Base-by-base conservation (phyloP, 2,797 vertebrate genomes). In the Crypturellus tataupa region DNA sequence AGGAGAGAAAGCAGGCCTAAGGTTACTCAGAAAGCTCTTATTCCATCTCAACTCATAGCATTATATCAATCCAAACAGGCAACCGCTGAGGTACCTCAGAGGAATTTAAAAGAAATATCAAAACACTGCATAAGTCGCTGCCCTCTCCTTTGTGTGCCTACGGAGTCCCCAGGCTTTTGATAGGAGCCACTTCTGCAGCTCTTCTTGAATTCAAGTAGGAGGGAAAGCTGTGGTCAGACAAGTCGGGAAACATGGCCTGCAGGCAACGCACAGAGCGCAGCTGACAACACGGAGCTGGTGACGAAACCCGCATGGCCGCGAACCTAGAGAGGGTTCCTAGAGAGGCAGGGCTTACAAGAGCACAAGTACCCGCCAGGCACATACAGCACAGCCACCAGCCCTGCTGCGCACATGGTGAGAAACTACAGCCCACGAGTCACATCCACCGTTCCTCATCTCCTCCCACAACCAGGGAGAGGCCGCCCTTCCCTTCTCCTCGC, bases 1-100 rank as follows among this genome's bases (percentile, higher is more conserved):
- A 79, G 77, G 40, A 87, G 58, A 95, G 47, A 95, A 94, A 95
- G 75, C 29, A 87, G 64, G 31, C 56, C 84, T 82, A 69, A 63
- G 1, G 3, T 77, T 85, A 90, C 83, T 91, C 63, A 56, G 12
- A 86, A 87, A 80, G 67, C n/a, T 81, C 75, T 89, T 60, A 64
- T 42, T 80, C 47, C 37, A 60, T 24, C 29, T 25, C 68, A 90
- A 0, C 47, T 93, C 44, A 56, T 15, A 80, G 40, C 31, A 69
- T 62, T 55, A 75, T 33, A 39, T 2, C 44, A 62, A 70, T 58
- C 44, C 72, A 65, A 93, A 80, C 0, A 3, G 15, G 47, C 4
- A 87, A 39, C 44, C 71, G 44, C 56, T 42, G 64, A 76, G 77
- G 70, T 55, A 68, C 46, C 49, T 53, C 58, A 18, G 47, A 81